Conservation (phyloP, 2,888 invertebrate species). For the Eumerus sabulonum region DNA sequence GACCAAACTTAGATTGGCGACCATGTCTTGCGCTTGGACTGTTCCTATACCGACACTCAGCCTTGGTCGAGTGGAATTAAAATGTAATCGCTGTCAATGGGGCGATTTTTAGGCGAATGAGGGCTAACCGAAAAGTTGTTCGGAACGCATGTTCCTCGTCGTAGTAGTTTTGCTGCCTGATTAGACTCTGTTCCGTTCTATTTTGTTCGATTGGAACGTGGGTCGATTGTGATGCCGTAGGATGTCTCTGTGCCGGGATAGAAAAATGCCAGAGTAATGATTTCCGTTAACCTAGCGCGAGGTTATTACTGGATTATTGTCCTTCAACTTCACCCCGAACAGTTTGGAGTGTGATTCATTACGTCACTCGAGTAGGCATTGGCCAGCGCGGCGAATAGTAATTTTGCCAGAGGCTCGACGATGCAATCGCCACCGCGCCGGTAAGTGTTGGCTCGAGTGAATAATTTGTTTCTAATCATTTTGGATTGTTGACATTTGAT, state of each 20-base stretch:
- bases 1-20: conserved; percentile 61
- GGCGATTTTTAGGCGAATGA: conserved; percentile 40
- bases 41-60: neutral
- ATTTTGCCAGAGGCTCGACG: neutral
- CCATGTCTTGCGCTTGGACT: conserved; percentile 8
- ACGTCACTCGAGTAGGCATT: conserved; percentile 26
- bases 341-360: neutral
- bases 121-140: conserved; percentile 43
- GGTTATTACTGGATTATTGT: conserved; percentile 44
- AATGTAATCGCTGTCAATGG: conserved; percentile 63
- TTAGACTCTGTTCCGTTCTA: conserved; percentile 40
- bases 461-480: conserved; percentile 33
- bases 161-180: conserved; percentile 58
- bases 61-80: conserved; percentile 28
- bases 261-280: conserved; percentile 35
- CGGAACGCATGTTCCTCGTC: conserved; percentile 45
- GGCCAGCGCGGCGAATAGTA: conserved; percentile 24
- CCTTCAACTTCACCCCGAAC: conserved; percentile 9
- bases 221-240: conserved; percentile 30
- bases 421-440: conserved; percentile 13
- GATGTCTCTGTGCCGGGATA: conserved; percentile 20
- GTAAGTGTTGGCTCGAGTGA: conserved; percentile 7
- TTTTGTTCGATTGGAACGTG: conserved; percentile 48
- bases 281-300: conserved; percentile 51
- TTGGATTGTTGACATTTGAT: conserved; percentile 25